A percentile compares a stretch with the other conserved stretches of the same genome.
phyloP scores from a whole-genome alignment of 2,113 vertebrate genomes.

The Strix aluco region DNA sequence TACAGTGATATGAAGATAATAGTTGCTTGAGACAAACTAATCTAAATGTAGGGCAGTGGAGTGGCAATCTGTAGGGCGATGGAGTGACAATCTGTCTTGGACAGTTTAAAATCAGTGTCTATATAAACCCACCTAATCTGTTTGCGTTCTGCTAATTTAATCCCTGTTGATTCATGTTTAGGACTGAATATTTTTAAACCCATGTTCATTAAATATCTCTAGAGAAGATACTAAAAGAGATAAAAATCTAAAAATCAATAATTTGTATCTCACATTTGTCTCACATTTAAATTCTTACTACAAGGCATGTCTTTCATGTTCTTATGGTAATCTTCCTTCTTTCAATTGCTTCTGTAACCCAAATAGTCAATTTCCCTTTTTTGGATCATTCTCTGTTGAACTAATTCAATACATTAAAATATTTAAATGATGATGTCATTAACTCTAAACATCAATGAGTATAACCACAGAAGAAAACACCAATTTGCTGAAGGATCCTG shows the following conservation, averaged over 20 bases:
- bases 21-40: background rate
- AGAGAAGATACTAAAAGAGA: background rate
- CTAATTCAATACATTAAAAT: background rate
- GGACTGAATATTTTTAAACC: background rate
- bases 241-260: background rate
- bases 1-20: background rate
- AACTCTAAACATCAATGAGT: background rate
- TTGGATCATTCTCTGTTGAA: background rate
- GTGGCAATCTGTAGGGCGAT: background rate
- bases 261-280: background rate
- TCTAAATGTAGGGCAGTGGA: background rate
- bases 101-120: background rate
- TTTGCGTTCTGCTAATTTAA: background rate
- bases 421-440: constrained; percentile 12
- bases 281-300: constrained; percentile 18
- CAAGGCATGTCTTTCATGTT: background rate
- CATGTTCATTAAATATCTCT: background rate
- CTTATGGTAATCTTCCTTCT: background rate
- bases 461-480: background rate
- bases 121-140: background rate
- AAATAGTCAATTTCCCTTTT: background rate
- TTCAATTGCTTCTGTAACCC: constrained; percentile 10
- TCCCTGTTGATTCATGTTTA: background rate
- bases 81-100: background rate
- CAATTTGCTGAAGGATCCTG: background rate